Evolutionary conservation across 2,888 invertebrate genomes (phyloP), one percentile per base, ranked within the genome.

Genomic region (Merodon equestris): DNA sequence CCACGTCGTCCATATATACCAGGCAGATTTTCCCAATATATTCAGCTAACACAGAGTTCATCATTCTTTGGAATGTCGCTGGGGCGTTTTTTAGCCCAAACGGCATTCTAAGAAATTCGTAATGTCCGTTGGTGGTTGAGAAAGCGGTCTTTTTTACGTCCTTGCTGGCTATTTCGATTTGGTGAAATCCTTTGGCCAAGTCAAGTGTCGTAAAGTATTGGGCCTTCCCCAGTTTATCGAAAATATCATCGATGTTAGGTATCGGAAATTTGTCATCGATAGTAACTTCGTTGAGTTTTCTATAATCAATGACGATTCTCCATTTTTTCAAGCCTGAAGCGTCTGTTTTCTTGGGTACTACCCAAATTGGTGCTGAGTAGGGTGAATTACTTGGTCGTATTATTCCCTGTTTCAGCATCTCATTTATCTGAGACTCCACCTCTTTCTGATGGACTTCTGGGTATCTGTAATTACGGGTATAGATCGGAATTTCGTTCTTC

Each of bases 251-350:
- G 9, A 81, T 64, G 14, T 82, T 71, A 9, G 81, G 77, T 9
- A 83, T 68, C 4, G 81, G 82, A 17, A 56, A 82, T 47, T 63
- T 73, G 34, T 83, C 81, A 27, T 60, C 66, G n/a, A 82, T 45
- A 1, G 82, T 79, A 5, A 81, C 60, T 1, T 79, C 47, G 34
- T 81, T 82, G 0, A 83, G 51, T 27, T 71, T 73, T 0, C 82
- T 42, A 45, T 81, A 83, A 44, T 82, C 82, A 9, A 82, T 68
- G 0, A 82, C 81, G 1, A 81, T 70, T 38, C 81, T 42, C 79
- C 81, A 82, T 34, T 83, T 82, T 17, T 71, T 27, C 57, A 53
- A 48, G 1, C 74, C 74, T n/a, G 81, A 82, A 17, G 77, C 66
- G 14, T 81, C 68, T 0, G 12, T n/a, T 10, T 83, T 82, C 40